Percentiles rank a stretch among this genome's conserved stretches.
These are phyloP conservation scores for Suillia variegata DNA, from an alignment of 2,888 invertebrate genomes.

Conservation along the genomic window DNA sequence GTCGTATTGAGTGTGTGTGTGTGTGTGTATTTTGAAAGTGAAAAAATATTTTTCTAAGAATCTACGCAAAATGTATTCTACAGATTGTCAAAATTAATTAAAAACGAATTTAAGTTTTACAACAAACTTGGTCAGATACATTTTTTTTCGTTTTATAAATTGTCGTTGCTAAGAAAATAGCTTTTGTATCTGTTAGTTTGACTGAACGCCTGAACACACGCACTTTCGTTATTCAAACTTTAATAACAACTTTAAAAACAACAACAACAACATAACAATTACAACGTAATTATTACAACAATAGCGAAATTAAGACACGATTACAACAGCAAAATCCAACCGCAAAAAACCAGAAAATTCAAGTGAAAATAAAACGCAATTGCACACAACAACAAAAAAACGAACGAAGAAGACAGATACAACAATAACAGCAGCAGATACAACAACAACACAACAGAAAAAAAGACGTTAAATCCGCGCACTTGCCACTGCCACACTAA, in stretches of 20 bases:
- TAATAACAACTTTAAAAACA: no score
- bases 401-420: neutral
- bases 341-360: slow-evolving; percentile 6
- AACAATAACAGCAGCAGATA: neutral
- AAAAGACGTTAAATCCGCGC: slow-evolving; percentile 13
- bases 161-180: no score
- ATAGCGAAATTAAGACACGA: slow-evolving; percentile 5
- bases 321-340: neutral
- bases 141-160: no score
- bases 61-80: no score
- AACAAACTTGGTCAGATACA: no score
- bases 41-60: no score
- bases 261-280: neutral
- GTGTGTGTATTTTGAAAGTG: no score
- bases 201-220: no score
- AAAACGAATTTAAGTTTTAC: no score
- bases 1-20: no score
- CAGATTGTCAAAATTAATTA: no score
- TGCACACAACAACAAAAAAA: slow-evolving; percentile 9
- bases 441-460: slow-evolving; percentile 3
- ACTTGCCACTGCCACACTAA: slow-evolving; percentile 19
- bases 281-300: slow-evolving; percentile 1
- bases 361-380: slow-evolving; percentile 12
- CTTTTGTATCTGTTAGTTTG: no score
- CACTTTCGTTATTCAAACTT: slow-evolving; percentile 9